Evolutionary conservation across 2,113 vertebrate genomes (phyloP), one percentile per base, ranked within the genome.

Genomic region (Onychorhynchus coronatus): DNA sequence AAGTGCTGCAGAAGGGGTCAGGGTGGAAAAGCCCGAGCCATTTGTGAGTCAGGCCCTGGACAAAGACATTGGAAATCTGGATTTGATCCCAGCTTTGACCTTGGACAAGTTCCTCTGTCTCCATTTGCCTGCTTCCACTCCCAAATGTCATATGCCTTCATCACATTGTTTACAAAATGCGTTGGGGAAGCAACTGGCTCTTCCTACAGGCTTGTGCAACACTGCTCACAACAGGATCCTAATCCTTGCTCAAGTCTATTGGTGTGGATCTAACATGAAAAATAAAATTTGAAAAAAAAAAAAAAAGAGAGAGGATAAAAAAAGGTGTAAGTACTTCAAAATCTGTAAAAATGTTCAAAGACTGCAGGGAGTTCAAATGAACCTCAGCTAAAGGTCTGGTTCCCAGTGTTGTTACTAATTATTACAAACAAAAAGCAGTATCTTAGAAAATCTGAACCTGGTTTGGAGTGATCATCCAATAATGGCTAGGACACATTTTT

Each of bases 81-180:
- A 88, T 89, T 88, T 61, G 31, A 56, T 73, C 37, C 55, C 71
- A 85, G 37, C 46, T 41, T 82, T 79, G 81, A 91, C 58, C 53
- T 58, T 90, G 70, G 89, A 85, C 58, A 85, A 66, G 14, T 41
- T 88, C 14, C 50, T 85, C 37, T 53, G 41, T 58, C 74, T 88
- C 89, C 63, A 53, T 79, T 82, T 91, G 58, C 67, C 49, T 89
- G n/a, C 33, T 88, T 85, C 58, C 71, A 89, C 18, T 91, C 82
- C 33, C 16, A 53, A 58, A 58, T 74, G 50, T 65, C 8, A 3
- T 65, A 50, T 85, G 71, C 44, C 47, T 92, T 77, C 65, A 28
- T 41, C 1, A 11, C 0, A 0, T 27, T 59, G 42, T 44, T 86
- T 71, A 42, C 65, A 74, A 65, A 91, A 78, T 22, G 58, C 42